These are phyloP conservation scores for Probaryconus sp. DNA, from an alignment of 1,140 invertebrate genomes.

Conservation along the genomic window DNA sequence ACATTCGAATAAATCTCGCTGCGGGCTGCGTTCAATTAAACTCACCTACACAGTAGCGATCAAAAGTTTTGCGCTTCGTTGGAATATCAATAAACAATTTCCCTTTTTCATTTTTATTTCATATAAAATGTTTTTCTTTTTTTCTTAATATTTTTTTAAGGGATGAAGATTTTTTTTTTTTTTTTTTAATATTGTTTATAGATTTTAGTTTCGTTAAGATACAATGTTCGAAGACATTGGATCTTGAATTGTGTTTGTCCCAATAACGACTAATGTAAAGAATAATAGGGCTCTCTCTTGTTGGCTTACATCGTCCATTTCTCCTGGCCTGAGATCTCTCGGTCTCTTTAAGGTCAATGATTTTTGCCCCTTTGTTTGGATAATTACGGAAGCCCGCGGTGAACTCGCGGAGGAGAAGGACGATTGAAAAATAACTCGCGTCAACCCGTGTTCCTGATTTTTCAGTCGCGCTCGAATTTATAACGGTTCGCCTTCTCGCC, in stretches of 20 bases:
- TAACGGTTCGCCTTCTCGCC: slow-evolving; percentile 20
- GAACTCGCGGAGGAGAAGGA: neutral
- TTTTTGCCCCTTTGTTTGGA: slow-evolving; percentile 38
- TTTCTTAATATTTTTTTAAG: no score
- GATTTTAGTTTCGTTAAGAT: no score
- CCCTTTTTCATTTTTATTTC: no score
- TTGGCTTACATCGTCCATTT: slow-evolving; percentile 25
- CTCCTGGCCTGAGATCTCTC: slow-evolving; percentile 4
- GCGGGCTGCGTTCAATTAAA: no score
- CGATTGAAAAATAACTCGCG: slow-evolving; percentile 22
- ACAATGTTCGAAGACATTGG: no score
- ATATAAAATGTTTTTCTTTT: no score
- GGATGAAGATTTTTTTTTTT: no score
- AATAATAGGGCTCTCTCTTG: slow-evolving; percentile 17
- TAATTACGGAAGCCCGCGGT: slow-evolving; percentile 36
- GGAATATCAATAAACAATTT: no score
- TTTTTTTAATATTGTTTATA: no score
- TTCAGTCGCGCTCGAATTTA: slow-evolving; percentile 1
- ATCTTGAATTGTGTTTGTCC: slow-evolving; percentile 13
- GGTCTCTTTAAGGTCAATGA: slow-evolving; percentile 32
- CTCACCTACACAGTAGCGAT: no score
- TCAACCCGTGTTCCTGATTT: slow-evolving; percentile 8
- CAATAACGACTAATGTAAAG: slow-evolving; percentile 32
- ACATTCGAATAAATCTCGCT: no score
- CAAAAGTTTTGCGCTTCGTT: no score